These are phyloP conservation scores for Antechinus stuartii DNA, from an alignment of 2,113 vertebrate species.

Conservation along the genomic window DNA sequence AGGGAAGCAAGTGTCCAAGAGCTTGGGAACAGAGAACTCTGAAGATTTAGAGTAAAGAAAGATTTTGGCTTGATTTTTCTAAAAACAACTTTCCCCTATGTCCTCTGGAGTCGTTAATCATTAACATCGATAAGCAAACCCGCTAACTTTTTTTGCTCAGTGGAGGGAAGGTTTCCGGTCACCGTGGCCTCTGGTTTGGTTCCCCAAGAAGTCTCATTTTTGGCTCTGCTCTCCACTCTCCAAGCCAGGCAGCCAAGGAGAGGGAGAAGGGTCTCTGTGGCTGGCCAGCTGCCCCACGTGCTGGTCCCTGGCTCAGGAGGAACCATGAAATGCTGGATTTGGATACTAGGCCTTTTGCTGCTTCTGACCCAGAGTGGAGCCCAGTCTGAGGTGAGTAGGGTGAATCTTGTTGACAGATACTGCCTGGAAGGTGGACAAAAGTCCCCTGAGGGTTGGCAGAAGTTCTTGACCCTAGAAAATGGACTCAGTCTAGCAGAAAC, in stretches of 20 bases:
- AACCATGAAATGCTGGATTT: slow-evolving; percentile 57
- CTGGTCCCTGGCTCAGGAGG: slow-evolving; percentile 22
- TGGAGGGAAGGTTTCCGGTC: background rate
- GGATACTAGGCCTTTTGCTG: slow-evolving; percentile 49
- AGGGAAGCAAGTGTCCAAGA: background rate
- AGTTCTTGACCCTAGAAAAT: background rate
- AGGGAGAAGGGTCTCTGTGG: background rate
- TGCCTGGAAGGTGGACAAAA: background rate
- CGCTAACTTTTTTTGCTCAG: background rate
- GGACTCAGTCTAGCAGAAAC: background rate
- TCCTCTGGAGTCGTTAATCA: background rate
- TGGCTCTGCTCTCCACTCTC: background rate
- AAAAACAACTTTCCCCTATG: background rate
- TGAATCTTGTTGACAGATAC: slow-evolving; percentile 36
- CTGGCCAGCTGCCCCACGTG: background rate
- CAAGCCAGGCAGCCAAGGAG: background rate
- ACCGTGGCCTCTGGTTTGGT: background rate
- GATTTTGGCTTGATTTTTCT: background rate
- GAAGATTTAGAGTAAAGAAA: background rate
- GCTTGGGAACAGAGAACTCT: background rate
- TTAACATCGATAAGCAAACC: background rate
- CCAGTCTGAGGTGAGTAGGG: slow-evolving; percentile 38
- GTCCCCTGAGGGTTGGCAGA: background rate
- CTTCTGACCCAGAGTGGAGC: fast-evolving
- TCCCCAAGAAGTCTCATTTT: background rate